A percentile compares a stretch with the other conserved stretches of the same genome.
Evolutionary conservation across 2,888 invertebrate genomes (phyloP).

Genomic region (Rotaria socialis): DNA sequence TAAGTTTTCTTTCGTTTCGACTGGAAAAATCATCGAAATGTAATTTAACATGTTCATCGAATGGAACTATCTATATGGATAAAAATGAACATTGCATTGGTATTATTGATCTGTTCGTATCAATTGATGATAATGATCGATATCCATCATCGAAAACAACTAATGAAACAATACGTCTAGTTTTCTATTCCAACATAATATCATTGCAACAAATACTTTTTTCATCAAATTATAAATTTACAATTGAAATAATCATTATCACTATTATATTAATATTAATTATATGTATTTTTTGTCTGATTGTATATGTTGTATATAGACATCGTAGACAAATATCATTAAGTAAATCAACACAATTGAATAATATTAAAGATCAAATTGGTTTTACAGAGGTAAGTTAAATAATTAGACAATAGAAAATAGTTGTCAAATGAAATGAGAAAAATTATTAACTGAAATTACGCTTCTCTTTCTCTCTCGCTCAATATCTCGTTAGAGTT

Average conservation of each 20-base stretch:
- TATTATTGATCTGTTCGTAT: neutral
- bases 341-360: neutral
- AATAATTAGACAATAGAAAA: too few species aligned
- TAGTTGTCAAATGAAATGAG: too few species aligned
- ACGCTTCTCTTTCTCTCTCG: too few species aligned
- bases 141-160: neutral
- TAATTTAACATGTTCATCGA: neutral
- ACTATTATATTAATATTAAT: neutral
- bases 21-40: neutral
- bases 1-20: neutral
- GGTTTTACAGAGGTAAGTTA: neutral
- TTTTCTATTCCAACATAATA: neutral
- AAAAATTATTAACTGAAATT: too few species aligned
- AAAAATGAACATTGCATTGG: neutral
- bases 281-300: neutral
- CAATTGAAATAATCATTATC: constrained; percentile 21
- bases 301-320: neutral
- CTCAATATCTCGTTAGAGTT: too few species aligned
- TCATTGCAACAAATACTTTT: neutral
- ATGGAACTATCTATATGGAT: neutral
- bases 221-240: neutral
- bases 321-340: neutral
- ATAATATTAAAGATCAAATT: neutral
- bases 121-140: constrained; percentile 3
- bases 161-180: neutral